Percentiles rank a stretch among this genome's conserved stretches.
Evolutionary conservation across 2,888 invertebrate genomes (phyloP).

Genomic region (Chrysolina americana): DNA sequence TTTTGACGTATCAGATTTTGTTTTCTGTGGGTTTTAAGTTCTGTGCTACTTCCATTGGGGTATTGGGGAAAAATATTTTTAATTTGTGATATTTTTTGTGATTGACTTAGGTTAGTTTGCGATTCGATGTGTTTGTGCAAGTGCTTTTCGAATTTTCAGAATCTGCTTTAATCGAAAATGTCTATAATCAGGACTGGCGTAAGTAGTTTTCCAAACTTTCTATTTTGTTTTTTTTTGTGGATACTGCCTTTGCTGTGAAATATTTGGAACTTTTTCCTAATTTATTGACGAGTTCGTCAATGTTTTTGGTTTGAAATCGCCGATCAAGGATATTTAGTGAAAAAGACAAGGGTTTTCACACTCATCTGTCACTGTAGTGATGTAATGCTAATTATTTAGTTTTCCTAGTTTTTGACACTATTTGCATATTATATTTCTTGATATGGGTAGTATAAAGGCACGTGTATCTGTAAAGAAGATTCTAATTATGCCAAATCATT

Average conservation of each 20-base stretch:
- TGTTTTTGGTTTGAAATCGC: background rate
- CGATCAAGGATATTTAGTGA: background rate
- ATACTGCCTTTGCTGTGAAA: background rate
- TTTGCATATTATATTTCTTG: background rate
- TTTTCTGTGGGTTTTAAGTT: constrained; percentile 8
- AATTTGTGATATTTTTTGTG: constrained; percentile 32
- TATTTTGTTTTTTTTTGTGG: background rate
- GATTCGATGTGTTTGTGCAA: constrained; percentile 20
- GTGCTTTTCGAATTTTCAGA: background rate
- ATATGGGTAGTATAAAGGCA: background rate
- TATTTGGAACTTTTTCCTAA: background rate
- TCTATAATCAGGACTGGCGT: constrained; percentile 23
- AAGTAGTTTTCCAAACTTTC: constrained; percentile 15
- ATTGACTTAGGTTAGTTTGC: constrained; percentile 38
- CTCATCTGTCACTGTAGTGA: constrained; percentile 8
- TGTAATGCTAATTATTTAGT: constrained; percentile 15
- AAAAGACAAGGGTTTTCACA: background rate
- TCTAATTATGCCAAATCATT: constrained; percentile 15
- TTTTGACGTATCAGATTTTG: background rate
- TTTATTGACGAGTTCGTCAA: background rate
- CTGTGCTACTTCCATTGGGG: constrained; percentile 5
- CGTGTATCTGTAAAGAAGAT: background rate
- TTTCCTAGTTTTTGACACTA: background rate
- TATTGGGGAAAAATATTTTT: constrained; percentile 22
- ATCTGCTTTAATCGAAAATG: background rate